Evolutionary conservation across 2,888 invertebrate genomes (phyloP).

Genomic region (Acronicta alni): DNA sequence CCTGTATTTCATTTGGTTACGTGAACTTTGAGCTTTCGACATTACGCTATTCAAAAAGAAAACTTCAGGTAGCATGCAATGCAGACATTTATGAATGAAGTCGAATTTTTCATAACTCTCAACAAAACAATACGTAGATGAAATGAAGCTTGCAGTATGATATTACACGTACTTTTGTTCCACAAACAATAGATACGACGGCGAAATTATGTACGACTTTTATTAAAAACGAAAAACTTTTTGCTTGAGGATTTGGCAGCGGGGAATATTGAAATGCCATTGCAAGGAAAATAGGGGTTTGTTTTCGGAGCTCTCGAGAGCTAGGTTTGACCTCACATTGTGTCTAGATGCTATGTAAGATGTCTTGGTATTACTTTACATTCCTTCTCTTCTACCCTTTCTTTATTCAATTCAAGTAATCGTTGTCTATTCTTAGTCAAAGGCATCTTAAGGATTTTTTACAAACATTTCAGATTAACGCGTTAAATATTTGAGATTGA

Average conservation of each 20-base stretch:
- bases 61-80: slow-evolving; percentile 57
- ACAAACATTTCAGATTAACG: slow-evolving; percentile 15
- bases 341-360: slow-evolving; percentile 25
- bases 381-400: slow-evolving; percentile 13
- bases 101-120: slow-evolving; percentile 77
- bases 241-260: slow-evolving; percentile 42
- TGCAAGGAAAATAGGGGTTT: slow-evolving; percentile 58
- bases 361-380: slow-evolving; percentile 29
- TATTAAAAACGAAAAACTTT: slow-evolving; percentile 58
- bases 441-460: slow-evolving; percentile 1
- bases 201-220: slow-evolving; percentile 55
- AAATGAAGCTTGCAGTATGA: slow-evolving; percentile 72
- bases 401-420: slow-evolving; percentile 21
- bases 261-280: slow-evolving; percentile 44
- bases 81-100: slow-evolving; percentile 65
- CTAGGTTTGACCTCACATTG: slow-evolving; percentile 71
- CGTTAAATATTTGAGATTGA: slow-evolving; percentile 22
- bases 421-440: slow-evolving; percentile 8
- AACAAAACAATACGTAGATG: slow-evolving; percentile 72
- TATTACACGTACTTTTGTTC: slow-evolving; percentile 69
- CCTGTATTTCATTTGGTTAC: slow-evolving; percentile 20
- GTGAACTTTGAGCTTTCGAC: slow-evolving; percentile 28
- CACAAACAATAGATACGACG: slow-evolving; percentile 59
- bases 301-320: slow-evolving; percentile 73
- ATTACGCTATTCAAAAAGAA: slow-evolving; percentile 40